phyloP scores from a whole-genome alignment of 2,113 vertebrate species.

The Puffinus mauretanicus region DNA sequence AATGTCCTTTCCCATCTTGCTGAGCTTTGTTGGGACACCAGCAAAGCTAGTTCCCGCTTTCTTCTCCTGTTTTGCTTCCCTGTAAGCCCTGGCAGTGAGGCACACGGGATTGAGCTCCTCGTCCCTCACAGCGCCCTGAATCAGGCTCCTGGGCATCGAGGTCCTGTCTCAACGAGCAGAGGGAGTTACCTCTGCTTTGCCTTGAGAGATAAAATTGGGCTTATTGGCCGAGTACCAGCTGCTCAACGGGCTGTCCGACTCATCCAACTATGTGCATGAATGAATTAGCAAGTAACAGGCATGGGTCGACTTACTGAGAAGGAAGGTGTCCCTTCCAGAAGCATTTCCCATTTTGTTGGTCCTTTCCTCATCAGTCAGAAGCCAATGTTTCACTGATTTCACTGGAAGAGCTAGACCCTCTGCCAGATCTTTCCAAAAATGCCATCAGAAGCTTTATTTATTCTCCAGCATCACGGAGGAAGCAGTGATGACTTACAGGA shows the following conservation, averaged over 20 bases:
- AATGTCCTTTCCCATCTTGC: not conserved
- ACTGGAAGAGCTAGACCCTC: not conserved
- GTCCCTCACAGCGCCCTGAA: rapidly evolving
- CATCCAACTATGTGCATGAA: not conserved
- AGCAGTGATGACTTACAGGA: not conserved
- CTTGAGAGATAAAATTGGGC: not conserved
- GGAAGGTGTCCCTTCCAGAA: not conserved
- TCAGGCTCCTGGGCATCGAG: not conserved
- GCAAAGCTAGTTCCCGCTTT: not conserved
- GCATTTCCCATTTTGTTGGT: not conserved
- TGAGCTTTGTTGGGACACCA: not conserved
- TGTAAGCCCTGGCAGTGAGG: not conserved
- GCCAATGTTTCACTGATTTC: not conserved
- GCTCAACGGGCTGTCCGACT: not conserved
- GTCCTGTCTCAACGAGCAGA: not conserved
- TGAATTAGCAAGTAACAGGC: not conserved
- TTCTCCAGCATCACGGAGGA: not conserved
- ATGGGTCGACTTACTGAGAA: not conserved
- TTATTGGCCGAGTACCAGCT: not conserved
- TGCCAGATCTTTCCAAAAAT: not conserved
- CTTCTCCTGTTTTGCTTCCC: not conserved
- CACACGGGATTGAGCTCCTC: not conserved
- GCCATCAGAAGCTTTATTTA: not conserved
- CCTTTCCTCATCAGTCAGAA: not conserved
- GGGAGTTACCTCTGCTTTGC: not conserved